These are phyloP conservation scores for Heterodera schachtii DNA, from an alignment of 1,140 invertebrate genomes.

Conservation along the genomic window DNA sequence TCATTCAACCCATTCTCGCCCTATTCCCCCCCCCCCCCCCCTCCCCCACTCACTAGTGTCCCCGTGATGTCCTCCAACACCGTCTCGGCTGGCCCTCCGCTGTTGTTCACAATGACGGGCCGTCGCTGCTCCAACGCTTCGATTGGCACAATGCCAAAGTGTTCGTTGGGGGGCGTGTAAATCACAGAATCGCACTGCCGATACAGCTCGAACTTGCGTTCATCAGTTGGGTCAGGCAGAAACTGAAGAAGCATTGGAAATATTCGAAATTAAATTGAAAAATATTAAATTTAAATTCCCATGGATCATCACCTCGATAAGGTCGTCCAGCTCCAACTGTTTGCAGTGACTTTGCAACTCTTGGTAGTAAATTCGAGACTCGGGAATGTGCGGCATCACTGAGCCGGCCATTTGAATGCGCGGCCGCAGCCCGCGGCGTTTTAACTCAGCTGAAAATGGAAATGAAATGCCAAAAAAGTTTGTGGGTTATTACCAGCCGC, in stretches of 20 bases:
- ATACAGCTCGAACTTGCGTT: conserved; percentile 58
- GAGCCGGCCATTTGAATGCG: conserved; percentile 59
- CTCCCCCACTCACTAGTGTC: conserved; percentile 43
- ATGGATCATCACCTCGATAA: conserved; percentile 43
- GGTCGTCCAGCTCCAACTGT: conserved; percentile 52
- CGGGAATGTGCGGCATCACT: conserved; percentile 65
- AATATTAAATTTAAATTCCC: no score
- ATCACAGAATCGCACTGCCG: conserved; percentile 61
- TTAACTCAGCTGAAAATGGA: conserved; percentile 38
- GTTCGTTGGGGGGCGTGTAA: conserved; percentile 64
- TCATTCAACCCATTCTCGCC: no score
- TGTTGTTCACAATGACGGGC: conserved; percentile 65
- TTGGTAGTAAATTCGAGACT: conserved; percentile 61
- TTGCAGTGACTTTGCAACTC: conserved; percentile 52
- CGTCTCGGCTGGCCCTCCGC: conserved; percentile 63
- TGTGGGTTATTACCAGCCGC: conserved; percentile 50
- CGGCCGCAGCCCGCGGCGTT: conserved; percentile 48
- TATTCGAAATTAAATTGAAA: no score
- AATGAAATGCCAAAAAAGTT: no score
- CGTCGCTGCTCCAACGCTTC: conserved; percentile 63
- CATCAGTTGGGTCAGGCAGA: conserved; percentile 56
- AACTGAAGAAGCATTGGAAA: conserved; percentile 36
- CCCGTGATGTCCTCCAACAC: conserved; percentile 63
- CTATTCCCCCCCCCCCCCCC: no score
- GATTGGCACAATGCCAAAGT: conserved; percentile 65